Evolutionary conservation across 2,113 vertebrate species (phyloP).

Genomic region (Porphyrio hochstetteri): DNA sequence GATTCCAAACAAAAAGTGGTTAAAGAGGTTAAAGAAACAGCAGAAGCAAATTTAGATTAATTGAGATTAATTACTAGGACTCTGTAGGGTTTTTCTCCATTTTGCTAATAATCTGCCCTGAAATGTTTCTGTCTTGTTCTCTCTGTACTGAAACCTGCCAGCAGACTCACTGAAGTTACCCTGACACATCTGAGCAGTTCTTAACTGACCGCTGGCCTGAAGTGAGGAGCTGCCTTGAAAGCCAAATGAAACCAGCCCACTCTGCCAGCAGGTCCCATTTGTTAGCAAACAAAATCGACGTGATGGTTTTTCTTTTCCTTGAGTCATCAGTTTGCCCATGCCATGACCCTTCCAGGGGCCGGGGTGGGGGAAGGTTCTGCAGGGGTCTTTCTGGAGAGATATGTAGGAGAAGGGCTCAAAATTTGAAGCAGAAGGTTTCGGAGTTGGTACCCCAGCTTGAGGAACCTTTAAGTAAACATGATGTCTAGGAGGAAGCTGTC

Average conservation of each 20-base stretch:
- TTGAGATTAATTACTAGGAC: background rate
- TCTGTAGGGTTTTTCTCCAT: background rate
- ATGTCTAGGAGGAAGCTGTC: background rate
- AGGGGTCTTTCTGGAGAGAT: background rate
- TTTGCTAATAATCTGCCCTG: slow-evolving; percentile 10
- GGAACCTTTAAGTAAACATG: background rate
- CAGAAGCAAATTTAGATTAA: background rate
- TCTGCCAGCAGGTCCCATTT: slow-evolving; percentile 28
- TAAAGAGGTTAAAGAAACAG: background rate
- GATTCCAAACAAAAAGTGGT: background rate
- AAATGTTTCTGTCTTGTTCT: background rate
- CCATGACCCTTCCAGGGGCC: background rate
- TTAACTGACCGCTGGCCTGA: background rate
- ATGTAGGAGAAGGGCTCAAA: background rate
- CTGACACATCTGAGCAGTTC: slow-evolving; percentile 16
- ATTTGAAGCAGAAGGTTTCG: background rate
- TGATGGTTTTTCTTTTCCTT: background rate
- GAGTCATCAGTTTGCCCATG: background rate
- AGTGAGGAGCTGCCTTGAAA: background rate
- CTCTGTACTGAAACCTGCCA: background rate
- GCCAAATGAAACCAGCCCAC: slow-evolving; percentile 29
- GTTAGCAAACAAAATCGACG: background rate
- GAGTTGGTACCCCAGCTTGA: background rate
- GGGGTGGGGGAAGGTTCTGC: background rate
- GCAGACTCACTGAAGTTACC: slow-evolving; percentile 5